Conservation (phyloP, 2,797 vertebrate genomes). For the Spea hammondii region DNA sequence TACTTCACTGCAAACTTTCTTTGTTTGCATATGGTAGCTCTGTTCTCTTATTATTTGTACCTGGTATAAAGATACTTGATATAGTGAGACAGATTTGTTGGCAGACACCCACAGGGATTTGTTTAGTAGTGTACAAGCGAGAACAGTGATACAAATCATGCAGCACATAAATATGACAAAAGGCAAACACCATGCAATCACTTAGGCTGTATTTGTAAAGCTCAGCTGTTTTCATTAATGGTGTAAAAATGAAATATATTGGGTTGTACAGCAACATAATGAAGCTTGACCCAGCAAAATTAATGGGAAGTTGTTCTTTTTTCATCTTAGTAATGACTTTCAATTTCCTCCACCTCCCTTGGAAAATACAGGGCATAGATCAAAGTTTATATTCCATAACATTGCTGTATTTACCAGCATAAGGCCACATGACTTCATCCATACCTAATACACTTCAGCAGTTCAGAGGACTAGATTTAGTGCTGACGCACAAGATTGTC, state of each 20-base stretch:
- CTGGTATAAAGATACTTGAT: conserved; percentile 46
- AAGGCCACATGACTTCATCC: too few species aligned
- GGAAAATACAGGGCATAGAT: not conserved
- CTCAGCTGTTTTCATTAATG: conserved; percentile 25
- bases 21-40: conserved; percentile 40
- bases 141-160: conserved; percentile 37
- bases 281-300: conserved; percentile 1
- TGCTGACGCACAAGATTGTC: too few species aligned
- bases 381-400: not conserved
- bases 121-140: conserved; percentile 50
- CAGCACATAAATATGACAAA: conserved; percentile 36
- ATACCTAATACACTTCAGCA: too few species aligned
- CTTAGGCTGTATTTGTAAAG: conserved; percentile 22
- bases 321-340: not conserved
- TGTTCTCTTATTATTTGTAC: conserved; percentile 45
- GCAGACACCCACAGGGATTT: conserved; percentile 53
- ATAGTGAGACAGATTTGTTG: conserved; percentile 51
- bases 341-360: not conserved
- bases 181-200: conserved; percentile 1
- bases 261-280: not conserved
- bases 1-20: conserved; percentile 38
- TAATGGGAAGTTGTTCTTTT: not conserved
- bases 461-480: too few species aligned
- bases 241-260: conserved; percentile 6
- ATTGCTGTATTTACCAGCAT: too few species aligned